Base-by-base conservation (phyloP, 2,888 invertebrate genomes). In the Nasonovia ribisnigri region DNA sequence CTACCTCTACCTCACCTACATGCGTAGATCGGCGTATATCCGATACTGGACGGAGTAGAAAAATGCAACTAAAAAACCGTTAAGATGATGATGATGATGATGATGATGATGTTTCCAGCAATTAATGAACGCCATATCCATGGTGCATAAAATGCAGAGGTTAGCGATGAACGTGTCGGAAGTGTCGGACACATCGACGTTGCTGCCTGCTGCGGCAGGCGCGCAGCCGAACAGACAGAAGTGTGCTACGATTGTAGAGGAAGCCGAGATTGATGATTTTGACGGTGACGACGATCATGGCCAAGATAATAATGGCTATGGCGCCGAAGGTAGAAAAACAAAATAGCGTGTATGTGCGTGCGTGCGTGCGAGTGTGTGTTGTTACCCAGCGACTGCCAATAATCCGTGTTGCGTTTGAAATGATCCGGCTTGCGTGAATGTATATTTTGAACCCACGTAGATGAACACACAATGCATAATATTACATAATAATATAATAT, bases 81-180 rank as follows among this genome's bases (percentile, higher is more conserved):
- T 86, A 84, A 42, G 86, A 60, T 57, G 51, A 67, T 67, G 60
- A 60, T 46, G 86, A 60, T 57, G 51, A 67, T 67, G 60, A 60
- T 46, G 60, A 51, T 84, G 46, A 84, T 77, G 26, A 88, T 91
- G 95, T 94, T 95, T 95, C 94, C 95, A 96, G 96, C 96, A 96
- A 96, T 95, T 96, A 95, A 96, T 96, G 96, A 96, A 96, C 95
- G 96, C 96, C 94, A 96, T 96, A 95, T 95, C 96, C 94, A 96
- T 96, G 96, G 96, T 96, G 95, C 96, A 96, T 95, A 96, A 99
- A 97, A 99, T 99, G 99, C 98, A 98, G 96, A 98, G 98, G 96
- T 97, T 99, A 97, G 99, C 98, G 90, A 97, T 99, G 95, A 98
- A 97, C 96, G 97, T 97, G 95, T 95, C 95, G 93, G 94, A 94